These are phyloP conservation scores for Thalassarche chlororhynchos DNA, from an alignment of 2,113 vertebrate species.

Conservation along the genomic window DNA sequence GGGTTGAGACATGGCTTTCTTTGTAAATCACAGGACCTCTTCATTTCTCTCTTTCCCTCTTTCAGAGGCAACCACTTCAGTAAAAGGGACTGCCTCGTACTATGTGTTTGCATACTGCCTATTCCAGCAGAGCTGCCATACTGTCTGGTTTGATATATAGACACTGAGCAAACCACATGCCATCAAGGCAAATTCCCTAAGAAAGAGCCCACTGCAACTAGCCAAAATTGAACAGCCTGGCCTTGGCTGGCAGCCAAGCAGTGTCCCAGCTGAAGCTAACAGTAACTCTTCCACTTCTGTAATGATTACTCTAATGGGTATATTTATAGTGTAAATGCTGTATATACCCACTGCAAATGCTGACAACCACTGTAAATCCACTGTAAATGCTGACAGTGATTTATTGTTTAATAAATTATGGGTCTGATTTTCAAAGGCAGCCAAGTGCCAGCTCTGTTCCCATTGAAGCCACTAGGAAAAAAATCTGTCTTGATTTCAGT, in stretches of 20 bases:
- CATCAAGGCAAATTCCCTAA: too few species aligned
- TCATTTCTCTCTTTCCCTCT: background rate
- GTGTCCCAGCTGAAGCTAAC: background rate
- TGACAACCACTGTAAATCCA: background rate
- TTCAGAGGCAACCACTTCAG: background rate
- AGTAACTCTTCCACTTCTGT: background rate
- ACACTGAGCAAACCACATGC: rapidly evolving
- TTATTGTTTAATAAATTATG: background rate
- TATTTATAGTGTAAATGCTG: background rate
- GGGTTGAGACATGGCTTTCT: background rate
- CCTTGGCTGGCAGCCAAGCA: background rate
- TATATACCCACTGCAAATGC: background rate
- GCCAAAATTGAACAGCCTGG: background rate
- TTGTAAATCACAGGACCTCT: background rate
- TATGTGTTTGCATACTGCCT: background rate
- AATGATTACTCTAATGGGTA: background rate
- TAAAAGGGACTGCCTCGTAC: background rate
- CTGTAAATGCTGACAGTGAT: background rate
- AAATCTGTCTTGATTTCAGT: background rate
- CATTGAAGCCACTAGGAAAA: background rate
- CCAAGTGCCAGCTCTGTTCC: background rate
- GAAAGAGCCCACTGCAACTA: background rate
- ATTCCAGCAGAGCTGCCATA: background rate
- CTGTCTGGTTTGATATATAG: background rate
- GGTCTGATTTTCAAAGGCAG: background rate